Evolutionary conservation across 2,888 invertebrate genomes (phyloP).

Genomic region (Hydraecia micacea): DNA sequence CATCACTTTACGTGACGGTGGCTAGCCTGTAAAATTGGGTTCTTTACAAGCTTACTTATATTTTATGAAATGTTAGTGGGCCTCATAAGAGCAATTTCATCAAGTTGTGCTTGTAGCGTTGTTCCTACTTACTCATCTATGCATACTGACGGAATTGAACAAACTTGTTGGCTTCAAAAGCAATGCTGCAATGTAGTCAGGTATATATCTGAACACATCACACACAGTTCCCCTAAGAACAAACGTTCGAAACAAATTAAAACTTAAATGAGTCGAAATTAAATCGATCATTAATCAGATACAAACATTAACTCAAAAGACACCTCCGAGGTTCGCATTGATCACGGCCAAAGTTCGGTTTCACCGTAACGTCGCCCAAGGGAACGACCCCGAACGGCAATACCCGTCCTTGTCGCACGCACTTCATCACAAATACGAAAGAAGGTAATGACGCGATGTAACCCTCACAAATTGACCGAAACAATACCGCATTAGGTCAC

Average conservation of each 20-base stretch:
- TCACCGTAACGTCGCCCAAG: conserved; percentile 84
- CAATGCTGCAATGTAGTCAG: background rate
- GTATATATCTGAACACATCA: background rate
- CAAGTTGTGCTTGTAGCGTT: background rate
- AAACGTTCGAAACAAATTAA: conserved; percentile 61
- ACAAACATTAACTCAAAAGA: conserved; percentile 84
- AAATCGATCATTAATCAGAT: conserved; percentile 78
- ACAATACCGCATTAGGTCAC: conserved; percentile 83
- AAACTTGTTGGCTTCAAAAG: background rate
- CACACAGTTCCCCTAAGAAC: background rate
- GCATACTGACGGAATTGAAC: too few relatives aligned
- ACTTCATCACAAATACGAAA: conserved; percentile 75
- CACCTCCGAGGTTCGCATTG: conserved; percentile 85
- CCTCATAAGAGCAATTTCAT: background rate
- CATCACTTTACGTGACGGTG: conserved; percentile 76
- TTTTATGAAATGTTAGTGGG: conserved; percentile 27
- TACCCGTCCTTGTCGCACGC: conserved; percentile 79
- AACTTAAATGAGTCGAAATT: conserved; percentile 68
- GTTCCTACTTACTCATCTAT: background rate
- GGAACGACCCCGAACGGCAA: conserved; percentile 77
- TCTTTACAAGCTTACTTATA: conserved; percentile 45
- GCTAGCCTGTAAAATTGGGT: conserved; percentile 53
- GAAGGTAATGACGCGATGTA: conserved; percentile 77
- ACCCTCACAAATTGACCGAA: conserved; percentile 82
- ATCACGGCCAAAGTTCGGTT: conserved; percentile 86